A percentile compares a stretch with the other conserved stretches of the same genome.
Evolutionary conservation across 1,140 invertebrate genomes (phyloP).

Genomic region (Eupristina koningsbergeri): DNA sequence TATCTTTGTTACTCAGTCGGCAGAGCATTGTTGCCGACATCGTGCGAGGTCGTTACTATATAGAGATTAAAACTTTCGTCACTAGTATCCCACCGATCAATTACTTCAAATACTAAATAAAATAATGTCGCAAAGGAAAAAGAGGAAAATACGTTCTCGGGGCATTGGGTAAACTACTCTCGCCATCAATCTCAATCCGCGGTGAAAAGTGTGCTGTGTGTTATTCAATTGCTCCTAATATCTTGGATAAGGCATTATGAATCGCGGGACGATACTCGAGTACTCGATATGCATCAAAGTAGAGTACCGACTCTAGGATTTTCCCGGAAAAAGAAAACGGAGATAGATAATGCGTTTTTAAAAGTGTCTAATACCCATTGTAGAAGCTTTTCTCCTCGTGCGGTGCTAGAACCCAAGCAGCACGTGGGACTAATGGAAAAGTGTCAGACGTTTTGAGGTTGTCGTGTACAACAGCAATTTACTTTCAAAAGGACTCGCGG

Average conservation of each 20-base stretch:
- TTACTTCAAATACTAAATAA: too few relatives aligned
- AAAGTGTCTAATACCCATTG: constrained; percentile 4
- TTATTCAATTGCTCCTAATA: neutral
- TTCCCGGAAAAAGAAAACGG: neutral
- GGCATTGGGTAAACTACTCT: too few relatives aligned
- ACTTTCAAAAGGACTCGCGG: constrained; percentile 4
- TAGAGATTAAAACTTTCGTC: neutral
- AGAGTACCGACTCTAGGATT: neutral
- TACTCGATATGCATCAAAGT: neutral
- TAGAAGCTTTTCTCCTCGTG: neutral
- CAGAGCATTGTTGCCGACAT: neutral
- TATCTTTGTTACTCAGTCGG: neutral
- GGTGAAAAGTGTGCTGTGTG: neutral
- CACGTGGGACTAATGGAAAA: constrained; percentile 33
- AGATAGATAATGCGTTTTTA: neutral
- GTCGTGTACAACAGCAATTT: neutral
- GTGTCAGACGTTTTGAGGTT: neutral
- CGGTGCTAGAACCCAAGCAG: neutral
- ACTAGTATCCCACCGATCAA: neutral
- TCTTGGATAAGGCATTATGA: neutral
- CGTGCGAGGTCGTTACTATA: constrained; percentile 1
- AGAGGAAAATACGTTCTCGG: too few relatives aligned
- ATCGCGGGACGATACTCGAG: neutral
- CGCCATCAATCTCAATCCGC: neutral
- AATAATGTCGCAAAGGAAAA: too few relatives aligned